Evolutionary conservation across 2,888 invertebrate species (phyloP), one percentile per base, ranked within the genome.

Genomic region (Biston stratarius): DNA sequence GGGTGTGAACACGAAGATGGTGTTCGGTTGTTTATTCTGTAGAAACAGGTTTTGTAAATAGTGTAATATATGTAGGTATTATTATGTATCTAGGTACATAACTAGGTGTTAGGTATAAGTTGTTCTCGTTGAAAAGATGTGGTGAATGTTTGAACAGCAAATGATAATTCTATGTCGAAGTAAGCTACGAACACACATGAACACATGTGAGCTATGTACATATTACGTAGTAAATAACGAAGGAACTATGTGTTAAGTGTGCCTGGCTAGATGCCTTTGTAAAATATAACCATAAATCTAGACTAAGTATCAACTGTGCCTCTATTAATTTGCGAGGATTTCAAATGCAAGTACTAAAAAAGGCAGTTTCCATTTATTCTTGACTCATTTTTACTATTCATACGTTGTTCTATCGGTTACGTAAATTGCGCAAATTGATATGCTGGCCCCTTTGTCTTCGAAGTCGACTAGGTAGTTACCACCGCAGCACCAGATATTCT

Each of bases 21-120:
- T 45, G 48, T 34, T 60, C 33, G 33, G 12, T 34, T 57, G 53
- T 62, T 58, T 67, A 24, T 36, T 60, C 44, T 66, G 38, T 24
- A 12, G 55, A 63, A 59, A 24, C 62, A 67, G 59, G 62, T 55
- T 67, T 33, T 59, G 63, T 51, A 63, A 67, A 67, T 63, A 60
- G 38, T 44, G 24, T 42, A 24, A 1, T 24, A 38, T 53, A 38
- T 45, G 51, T 51, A 51, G 49, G 49, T 33, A 49, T 49, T 24
- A 49, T 24, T 48, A 48, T 48, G 49, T 51, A 51, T 51, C 36
- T 51, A 14, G 7, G 36, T 52, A 52, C 9, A 36, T 48, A 51
- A 51, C 34, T 51, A 36, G 57, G 66, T 61, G 66, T 57, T 57
- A 66, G 53, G 42, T 59, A 47, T 11, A 24, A 6, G 24, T 36